A percentile compares a stretch with the other conserved stretches of the same genome.
Conservation (phyloP, 2,888 invertebrate species). For the Alcis repandata region DNA sequence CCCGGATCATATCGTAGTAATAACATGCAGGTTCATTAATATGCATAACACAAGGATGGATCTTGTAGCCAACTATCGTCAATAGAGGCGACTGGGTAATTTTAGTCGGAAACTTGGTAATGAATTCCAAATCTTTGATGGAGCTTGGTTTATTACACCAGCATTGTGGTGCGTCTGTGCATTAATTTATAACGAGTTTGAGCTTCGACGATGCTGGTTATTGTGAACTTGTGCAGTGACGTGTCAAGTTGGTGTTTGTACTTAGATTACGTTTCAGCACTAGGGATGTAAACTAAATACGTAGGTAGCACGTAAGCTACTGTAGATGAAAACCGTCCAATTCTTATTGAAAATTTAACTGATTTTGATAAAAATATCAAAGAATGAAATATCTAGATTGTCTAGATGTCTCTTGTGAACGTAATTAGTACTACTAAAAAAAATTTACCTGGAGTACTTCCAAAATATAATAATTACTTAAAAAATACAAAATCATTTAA, state of each 20-base stretch:
- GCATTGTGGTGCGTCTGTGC: conserved; percentile 54
- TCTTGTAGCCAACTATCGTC: conserved; percentile 71
- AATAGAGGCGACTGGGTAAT: conserved; percentile 64
- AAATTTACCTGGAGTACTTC: no score
- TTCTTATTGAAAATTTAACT: no score
- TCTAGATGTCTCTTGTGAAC: no score
- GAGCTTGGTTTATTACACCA: conserved; percentile 68
- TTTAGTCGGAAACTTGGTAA: conserved; percentile 76
- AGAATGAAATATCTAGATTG: no score
- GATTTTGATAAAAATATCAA: no score
- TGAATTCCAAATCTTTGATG: conserved; percentile 78
- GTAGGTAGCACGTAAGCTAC: no score
- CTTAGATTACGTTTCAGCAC: conserved; percentile 3
- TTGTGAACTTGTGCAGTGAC: conserved; percentile 23
- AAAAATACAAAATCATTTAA: no score
- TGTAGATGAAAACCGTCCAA: background rate
- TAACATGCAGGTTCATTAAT: conserved; percentile 76
- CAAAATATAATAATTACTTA: no score
- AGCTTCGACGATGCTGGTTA: conserved; percentile 37
- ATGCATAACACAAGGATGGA: conserved; percentile 77
- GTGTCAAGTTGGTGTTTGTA: conserved; percentile 23
- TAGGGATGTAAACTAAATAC: background rate
- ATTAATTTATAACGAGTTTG: conserved; percentile 58
- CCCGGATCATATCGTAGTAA: conserved; percentile 63
- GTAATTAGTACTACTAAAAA: no score